These are phyloP conservation scores for Styela plicata DNA, from an alignment of 23 tunicate species.

Conservation along the genomic window DNA sequence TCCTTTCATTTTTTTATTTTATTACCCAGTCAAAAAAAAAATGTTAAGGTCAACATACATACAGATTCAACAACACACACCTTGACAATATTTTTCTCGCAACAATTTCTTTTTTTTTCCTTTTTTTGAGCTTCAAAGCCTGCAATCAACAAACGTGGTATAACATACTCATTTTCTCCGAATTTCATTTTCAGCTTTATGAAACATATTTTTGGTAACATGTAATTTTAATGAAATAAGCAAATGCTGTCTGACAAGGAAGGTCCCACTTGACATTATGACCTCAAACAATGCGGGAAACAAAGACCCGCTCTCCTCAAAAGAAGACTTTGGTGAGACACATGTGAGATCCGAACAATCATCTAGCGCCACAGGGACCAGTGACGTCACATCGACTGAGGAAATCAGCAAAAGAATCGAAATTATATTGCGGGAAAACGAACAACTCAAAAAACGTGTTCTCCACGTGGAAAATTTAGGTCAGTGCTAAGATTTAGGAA, in stretches of 20 bases:
- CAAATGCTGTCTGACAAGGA: not conserved
- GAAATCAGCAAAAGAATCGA: slow-evolving; percentile 2
- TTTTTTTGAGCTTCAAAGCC: too few relatives aligned
- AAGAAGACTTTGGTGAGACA: not conserved
- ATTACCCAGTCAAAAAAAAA: too few relatives aligned
- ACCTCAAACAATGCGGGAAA: not conserved
- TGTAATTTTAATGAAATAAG: not conserved
- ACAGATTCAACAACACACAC: too few relatives aligned
- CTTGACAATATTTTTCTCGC: too few relatives aligned
- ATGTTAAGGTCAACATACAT: too few relatives aligned
- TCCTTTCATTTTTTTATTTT: too few relatives aligned
- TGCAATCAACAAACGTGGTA: too few relatives aligned
- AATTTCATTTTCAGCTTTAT: not conserved
- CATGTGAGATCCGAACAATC: not conserved
- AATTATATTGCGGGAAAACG: slow-evolving; percentile 4
- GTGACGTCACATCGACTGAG: not conserved
- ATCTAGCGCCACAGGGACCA: not conserved
- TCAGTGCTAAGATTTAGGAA: too few relatives aligned
- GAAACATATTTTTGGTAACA: not conserved
- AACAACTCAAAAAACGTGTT: not conserved
- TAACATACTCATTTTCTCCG: too few relatives aligned
- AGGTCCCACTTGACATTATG: not conserved
- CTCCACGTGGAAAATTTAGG: slow-evolving; percentile 11
- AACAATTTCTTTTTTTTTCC: too few relatives aligned
- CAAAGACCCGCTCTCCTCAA: not conserved